These are phyloP conservation scores for Cephonodes hylas DNA, from an alignment of 2,888 invertebrate genomes.

Conservation along the genomic window DNA sequence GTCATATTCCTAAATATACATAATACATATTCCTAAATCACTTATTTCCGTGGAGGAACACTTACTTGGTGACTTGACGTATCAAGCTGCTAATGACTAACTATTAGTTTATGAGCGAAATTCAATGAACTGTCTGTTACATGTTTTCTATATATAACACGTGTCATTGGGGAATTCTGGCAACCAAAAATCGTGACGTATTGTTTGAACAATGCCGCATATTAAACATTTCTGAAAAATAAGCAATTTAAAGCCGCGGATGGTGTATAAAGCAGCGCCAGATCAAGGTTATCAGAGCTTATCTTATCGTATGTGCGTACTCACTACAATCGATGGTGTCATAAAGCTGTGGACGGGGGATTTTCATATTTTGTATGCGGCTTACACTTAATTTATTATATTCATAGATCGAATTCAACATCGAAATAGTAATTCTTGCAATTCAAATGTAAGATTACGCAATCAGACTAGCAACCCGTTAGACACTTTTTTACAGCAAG, in stretches of 20 bases:
- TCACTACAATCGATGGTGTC: slow-evolving; percentile 43
- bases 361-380: background rate
- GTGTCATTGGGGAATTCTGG: background rate
- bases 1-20: no score
- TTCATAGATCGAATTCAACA: no score
- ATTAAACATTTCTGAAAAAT: background rate
- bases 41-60: no score
- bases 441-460: no score
- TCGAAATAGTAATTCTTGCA: no score
- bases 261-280: slow-evolving; percentile 22
- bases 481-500: no score
- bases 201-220: background rate
- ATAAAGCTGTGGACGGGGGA: slow-evolving; percentile 2
- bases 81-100: background rate
- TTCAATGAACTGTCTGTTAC: background rate
- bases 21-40: no score
- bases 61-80: no score
- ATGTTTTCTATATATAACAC: background rate
- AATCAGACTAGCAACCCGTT: no score
- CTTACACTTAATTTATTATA: background rate
- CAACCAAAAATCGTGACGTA: background rate
- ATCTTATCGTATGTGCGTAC: slow-evolving; percentile 45
- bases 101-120: background rate
- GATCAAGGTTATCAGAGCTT: slow-evolving; percentile 40
- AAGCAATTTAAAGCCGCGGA: background rate